These are phyloP conservation scores for Esox masquinongy DNA, from an alignment of 2,797 vertebrate genomes.

Conservation along the genomic window DNA sequence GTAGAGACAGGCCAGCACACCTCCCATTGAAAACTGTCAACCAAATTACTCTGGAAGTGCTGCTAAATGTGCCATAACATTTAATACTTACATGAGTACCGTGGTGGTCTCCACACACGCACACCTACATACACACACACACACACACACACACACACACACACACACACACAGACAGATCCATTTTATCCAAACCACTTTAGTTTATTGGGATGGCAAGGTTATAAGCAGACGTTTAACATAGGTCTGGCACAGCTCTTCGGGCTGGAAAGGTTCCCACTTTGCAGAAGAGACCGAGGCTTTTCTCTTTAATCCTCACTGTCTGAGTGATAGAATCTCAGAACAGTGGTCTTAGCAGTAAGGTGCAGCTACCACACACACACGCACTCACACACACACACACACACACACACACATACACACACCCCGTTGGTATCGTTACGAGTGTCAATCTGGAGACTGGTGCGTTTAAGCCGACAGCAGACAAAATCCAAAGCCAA, in stretches of 20 bases:
- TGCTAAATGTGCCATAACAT: slow-evolving; percentile 43
- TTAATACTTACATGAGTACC: slow-evolving; percentile 45
- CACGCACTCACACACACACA: background rate
- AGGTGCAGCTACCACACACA: slow-evolving; percentile 15
- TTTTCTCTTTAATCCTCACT: slow-evolving; percentile 52
- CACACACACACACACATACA: background rate
- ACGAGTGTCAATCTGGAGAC: slow-evolving; percentile 30
- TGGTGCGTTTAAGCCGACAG: slow-evolving; percentile 10
- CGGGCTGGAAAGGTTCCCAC: slow-evolving; percentile 55
- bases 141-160: slow-evolving; percentile 30
- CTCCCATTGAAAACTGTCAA: slow-evolving; percentile 40
- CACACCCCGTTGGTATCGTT: slow-evolving; percentile 22
- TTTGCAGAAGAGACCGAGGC: slow-evolving; percentile 43
- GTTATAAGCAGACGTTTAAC: slow-evolving; percentile 64
- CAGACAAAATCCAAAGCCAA: slow-evolving; percentile 14
- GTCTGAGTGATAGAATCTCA: slow-evolving; percentile 46
- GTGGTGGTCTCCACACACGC: slow-evolving; percentile 55
- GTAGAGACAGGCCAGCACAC: slow-evolving; percentile 34
- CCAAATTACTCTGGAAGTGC: slow-evolving; percentile 51
- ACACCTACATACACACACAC: slow-evolving; percentile 12
- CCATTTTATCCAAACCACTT: slow-evolving; percentile 58
- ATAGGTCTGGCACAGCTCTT: slow-evolving; percentile 62
- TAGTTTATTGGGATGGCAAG: slow-evolving; percentile 61
- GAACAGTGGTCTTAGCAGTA: slow-evolving; percentile 30
- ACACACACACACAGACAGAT: slow-evolving; percentile 30